Conservation (phyloP, 2,888 invertebrate species). For the Muscina levida region DNA sequence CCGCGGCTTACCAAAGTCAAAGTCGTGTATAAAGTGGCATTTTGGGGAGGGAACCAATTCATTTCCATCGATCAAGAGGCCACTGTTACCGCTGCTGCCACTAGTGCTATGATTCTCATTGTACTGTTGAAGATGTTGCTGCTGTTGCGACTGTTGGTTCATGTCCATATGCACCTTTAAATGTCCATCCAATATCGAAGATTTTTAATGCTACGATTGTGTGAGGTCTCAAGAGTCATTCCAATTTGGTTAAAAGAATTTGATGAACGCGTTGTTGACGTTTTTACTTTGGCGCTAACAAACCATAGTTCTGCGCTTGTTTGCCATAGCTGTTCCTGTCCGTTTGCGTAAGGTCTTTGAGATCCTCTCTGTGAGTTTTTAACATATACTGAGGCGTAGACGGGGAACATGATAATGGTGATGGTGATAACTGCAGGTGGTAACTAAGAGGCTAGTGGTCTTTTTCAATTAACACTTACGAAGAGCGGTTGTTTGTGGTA, state of each 20-base stretch:
- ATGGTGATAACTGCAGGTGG: slow-evolving; percentile 30
- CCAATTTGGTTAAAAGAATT: slow-evolving; percentile 42
- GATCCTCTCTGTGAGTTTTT: neutral
- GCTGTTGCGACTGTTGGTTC: slow-evolving; percentile 51
- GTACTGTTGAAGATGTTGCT: slow-evolving; percentile 7
- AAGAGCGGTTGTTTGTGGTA: too few relatives aligned
- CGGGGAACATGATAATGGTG: slow-evolving; percentile 14
- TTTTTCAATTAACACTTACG: slow-evolving; percentile 37
- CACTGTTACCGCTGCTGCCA: slow-evolving; percentile 59
- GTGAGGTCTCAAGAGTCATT: slow-evolving; percentile 63
- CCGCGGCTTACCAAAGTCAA: slow-evolving; percentile 91
- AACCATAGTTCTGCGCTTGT: too few relatives aligned
- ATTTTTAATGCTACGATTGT: slow-evolving; percentile 75
- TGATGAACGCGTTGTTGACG: slow-evolving; percentile 25
- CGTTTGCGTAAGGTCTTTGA: slow-evolving; percentile 26
- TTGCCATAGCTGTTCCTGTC: slow-evolving; percentile 19
- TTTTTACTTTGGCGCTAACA: slow-evolving; percentile 29
- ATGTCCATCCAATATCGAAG: slow-evolving; percentile 72
- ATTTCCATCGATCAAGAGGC: slow-evolving; percentile 50
- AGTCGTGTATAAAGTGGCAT: slow-evolving; percentile 81
- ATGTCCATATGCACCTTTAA: slow-evolving; percentile 63
- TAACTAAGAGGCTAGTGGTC: slow-evolving; percentile 25
- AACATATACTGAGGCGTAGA: too few relatives aligned
- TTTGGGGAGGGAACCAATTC: slow-evolving; percentile 33
- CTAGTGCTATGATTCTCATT: slow-evolving; percentile 14